Conservation (phyloP, 2,797 vertebrate species). For the Halcyon smyrnensis region DNA sequence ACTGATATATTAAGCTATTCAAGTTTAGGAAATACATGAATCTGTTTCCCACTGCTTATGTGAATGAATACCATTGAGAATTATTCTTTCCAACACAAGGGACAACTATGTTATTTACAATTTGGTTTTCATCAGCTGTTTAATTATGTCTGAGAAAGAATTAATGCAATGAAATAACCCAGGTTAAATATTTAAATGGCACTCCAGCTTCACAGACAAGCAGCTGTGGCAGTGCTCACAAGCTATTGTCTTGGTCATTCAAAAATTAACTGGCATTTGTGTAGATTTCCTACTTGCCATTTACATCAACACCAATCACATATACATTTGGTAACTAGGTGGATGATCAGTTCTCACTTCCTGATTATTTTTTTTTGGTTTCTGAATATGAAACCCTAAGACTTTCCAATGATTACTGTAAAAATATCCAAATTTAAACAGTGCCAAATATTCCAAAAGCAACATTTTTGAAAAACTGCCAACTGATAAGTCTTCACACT, state of each 20-base stretch:
- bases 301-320: not conserved
- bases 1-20: not conserved
- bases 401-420: not conserved
- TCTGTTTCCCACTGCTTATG: not conserved
- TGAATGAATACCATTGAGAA: not conserved
- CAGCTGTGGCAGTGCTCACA: not conserved
- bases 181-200: not conserved
- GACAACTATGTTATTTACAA: slow-evolving; percentile 7
- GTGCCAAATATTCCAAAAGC: not conserved
- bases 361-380: not conserved
- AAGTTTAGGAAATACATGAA: not conserved
- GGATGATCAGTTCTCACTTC: not conserved
- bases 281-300: not conserved
- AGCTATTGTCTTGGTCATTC: not conserved
- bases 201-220: not conserved
- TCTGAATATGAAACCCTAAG: not conserved
- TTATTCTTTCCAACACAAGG: slow-evolving; percentile 11
- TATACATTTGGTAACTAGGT: not conserved
- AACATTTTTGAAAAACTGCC: not conserved
- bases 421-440: slow-evolving; percentile 4
- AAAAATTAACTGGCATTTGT: not conserved
- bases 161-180: not conserved
- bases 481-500: not conserved
- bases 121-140: slow-evolving; percentile 45
- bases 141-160: slow-evolving; percentile 30